Evolutionary conservation across 2,113 vertebrate species (phyloP).

Genomic region (Perognathus longimembris): DNA sequence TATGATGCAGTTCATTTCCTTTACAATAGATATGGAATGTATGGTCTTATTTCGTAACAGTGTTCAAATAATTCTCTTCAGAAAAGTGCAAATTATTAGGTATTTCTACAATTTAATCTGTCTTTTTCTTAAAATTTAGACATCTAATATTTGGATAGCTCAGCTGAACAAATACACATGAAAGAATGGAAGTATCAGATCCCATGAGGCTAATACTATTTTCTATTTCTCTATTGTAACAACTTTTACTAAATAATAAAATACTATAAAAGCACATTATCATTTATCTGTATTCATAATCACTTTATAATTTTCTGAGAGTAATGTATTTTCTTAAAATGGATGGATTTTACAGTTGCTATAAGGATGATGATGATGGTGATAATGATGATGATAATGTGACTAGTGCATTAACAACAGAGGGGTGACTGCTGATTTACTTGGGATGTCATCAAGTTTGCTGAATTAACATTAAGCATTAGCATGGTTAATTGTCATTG

Average conservation of each 20-base stretch:
- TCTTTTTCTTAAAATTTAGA: background rate
- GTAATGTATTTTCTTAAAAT: conserved; percentile 9
- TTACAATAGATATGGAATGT: background rate
- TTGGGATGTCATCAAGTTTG: background rate
- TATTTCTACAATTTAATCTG: background rate
- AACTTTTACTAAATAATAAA: conserved; percentile 51
- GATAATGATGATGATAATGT: conserved; percentile 18
- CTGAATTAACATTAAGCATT: background rate
- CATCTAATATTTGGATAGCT: conserved; percentile 10
- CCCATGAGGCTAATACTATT: background rate
- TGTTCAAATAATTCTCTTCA: background rate
- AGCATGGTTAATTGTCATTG: background rate
- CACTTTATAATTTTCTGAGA: background rate
- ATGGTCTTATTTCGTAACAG: background rate
- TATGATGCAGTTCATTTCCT: background rate
- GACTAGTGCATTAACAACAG: background rate
- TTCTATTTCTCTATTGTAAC: background rate
- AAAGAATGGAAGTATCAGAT: background rate
- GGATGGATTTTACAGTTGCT: background rate
- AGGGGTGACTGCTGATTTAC: conserved; percentile 29
- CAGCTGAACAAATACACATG: background rate
- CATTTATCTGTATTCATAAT: conserved; percentile 32
- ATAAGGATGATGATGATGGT: too few relatives aligned
- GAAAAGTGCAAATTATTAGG: background rate
- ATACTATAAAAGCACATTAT: background rate